Base-by-base conservation (phyloP, 2,888 invertebrate species). In the Cataglyphis altisquamis region DNA sequence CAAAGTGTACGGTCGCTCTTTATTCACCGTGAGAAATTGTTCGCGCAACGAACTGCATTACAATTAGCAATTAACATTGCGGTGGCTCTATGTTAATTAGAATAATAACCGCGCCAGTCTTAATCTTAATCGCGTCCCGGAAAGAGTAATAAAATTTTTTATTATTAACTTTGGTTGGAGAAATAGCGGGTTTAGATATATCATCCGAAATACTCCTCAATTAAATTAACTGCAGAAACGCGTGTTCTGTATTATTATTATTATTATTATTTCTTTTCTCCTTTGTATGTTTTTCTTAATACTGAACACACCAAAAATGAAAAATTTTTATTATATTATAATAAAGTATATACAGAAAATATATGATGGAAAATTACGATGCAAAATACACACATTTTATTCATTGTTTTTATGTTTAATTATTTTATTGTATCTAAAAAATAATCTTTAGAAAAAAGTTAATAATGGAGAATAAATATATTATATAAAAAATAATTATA, bases 11-110 rank as follows among this genome's bases (percentile, higher is more conserved):
- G 41, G 55, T 52, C 55, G 74, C 32, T 82, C 74, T 64, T 74
- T 73, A 21, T 52, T 55, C 41, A 68, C 45, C 82, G 84, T 83
- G 84, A 88, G 81, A 86, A 83, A 85, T 62, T 62, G 57, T 81
- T 64, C 81, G 80, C 77, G 78, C 72, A 75, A 85, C 67, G 84
- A 78, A 86, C 84, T 55, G 83, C 80, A 78, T 86, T 80, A 74
- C 83, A 87, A 87, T 85, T 80, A 85, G 82, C 80, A 88, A 84
- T 87, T 88, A 88, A 66, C 84, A 81, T 84, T 75, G 78, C 84
- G 57, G 73, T 74, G 67, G 78, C 64, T 74, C 81, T 84, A 78
- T 73, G 87, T 83, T 87, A 87, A 88, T 87, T 87, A 83, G 45
- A 52, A 74, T 64, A 68, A 74, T 82, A 75, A 85, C 70, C 83